These are phyloP conservation scores for Syrista parreyssii DNA, from an alignment of 2,888 invertebrate species.

Conservation along the genomic window DNA sequence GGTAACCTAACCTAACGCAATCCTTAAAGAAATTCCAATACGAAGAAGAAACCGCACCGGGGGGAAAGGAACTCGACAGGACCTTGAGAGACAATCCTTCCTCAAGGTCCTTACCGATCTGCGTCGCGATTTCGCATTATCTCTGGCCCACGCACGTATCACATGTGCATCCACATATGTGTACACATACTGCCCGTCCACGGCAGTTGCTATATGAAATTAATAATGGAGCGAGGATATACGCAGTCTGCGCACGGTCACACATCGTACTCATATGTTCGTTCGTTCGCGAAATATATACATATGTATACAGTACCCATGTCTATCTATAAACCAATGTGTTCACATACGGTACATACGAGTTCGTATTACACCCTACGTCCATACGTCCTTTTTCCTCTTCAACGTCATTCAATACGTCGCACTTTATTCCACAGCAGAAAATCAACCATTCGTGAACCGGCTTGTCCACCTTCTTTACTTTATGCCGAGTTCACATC, in stretches of 20 bases:
- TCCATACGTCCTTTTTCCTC: not conserved
- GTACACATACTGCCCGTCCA: not conserved
- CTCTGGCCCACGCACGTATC: not conserved
- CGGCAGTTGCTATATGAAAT: conserved; percentile 41
- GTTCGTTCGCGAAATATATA: not conserved
- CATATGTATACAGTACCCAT: not conserved
- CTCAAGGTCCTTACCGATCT: not conserved
- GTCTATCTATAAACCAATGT: not conserved
- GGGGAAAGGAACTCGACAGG: not conserved
- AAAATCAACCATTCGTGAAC: not conserved
- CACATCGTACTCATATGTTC: conserved; percentile 18
- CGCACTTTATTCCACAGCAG: not conserved
- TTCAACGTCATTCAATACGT: not conserved
- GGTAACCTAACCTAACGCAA: not conserved
- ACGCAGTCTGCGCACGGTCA: conserved; percentile 57
- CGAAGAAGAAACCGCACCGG: not conserved
- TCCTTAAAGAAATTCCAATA: not conserved
- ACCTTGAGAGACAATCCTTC: not conserved
- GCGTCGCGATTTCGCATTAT: not conserved
- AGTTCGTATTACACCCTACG: not conserved
- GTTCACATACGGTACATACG: not conserved
- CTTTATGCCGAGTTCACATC: not conserved
- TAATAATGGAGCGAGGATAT: conserved; percentile 61
- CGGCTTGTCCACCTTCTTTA: not conserved
- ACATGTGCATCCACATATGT: conserved; percentile 7